These are phyloP conservation scores for Parthenolecanium corni DNA, from an alignment of 2,888 invertebrate genomes.

Conservation along the genomic window DNA sequence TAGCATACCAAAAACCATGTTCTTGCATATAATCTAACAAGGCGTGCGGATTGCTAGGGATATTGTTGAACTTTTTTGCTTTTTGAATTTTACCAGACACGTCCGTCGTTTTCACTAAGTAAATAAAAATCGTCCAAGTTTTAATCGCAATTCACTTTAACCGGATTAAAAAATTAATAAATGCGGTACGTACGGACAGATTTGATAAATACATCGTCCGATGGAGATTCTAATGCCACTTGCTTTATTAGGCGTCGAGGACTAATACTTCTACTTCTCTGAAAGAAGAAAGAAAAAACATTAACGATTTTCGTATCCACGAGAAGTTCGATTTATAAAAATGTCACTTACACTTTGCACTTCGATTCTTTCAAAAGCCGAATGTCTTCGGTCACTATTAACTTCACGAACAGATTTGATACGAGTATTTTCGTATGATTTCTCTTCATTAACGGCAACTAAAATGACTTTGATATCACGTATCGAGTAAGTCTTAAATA, in stretches of 20 bases:
- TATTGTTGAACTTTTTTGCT: slow-evolving; percentile 10
- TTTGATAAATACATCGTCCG: slow-evolving; percentile 34
- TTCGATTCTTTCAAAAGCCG: neutral
- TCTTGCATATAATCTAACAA: slow-evolving; percentile 20
- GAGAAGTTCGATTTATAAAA: neutral
- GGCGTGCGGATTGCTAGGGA: slow-evolving; percentile 18
- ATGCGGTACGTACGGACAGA: neutral
- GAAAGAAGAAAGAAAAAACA: slow-evolving; percentile 22
- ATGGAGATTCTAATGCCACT: slow-evolving; percentile 53
- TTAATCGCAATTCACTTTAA: slow-evolving; percentile 24
- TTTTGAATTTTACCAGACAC: neutral
- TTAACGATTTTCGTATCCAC: neutral
- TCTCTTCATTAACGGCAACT: neutral
- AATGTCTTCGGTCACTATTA: neutral
- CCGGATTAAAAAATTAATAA: slow-evolving; percentile 37
- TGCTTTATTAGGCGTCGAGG: slow-evolving; percentile 57
- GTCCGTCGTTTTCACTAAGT: neutral
- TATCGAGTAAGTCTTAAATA: too few relatives aligned
- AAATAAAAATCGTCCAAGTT: neutral
- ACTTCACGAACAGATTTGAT: neutral
- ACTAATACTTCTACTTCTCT: slow-evolving; percentile 43
- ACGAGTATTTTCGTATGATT: slow-evolving; percentile 2
- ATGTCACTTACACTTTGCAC: neutral
- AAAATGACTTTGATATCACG: neutral
- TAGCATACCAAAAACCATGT: slow-evolving; percentile 15